These are phyloP conservation scores for Plagiodera versicolora DNA, from an alignment of 2,888 invertebrate genomes.

Conservation along the genomic window DNA sequence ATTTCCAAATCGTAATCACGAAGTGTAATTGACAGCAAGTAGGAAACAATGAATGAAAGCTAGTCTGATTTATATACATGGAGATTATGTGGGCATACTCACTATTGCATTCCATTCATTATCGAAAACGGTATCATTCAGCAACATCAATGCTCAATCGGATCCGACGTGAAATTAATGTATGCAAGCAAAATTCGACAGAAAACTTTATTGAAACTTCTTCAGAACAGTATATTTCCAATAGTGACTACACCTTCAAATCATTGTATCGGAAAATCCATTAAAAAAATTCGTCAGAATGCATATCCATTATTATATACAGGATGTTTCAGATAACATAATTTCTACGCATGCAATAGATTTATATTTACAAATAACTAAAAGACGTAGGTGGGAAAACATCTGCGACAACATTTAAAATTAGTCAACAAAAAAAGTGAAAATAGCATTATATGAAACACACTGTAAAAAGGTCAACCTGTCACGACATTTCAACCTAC, in stretches of 20 bases:
- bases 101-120: too few relatives aligned
- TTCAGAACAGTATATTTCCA: neutral
- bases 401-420: constrained; percentile 23
- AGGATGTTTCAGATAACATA: constrained; percentile 39
- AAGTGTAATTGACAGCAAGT: neutral
- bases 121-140: too few relatives aligned
- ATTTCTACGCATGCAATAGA: constrained; percentile 28
- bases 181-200: neutral
- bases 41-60: neutral
- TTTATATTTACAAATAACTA: constrained; percentile 35
- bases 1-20: neutral
- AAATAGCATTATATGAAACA: constrained; percentile 38
- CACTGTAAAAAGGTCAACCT: constrained; percentile 35
- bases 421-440: constrained; percentile 23
- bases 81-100: neutral
- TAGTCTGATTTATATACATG: neutral
- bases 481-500: constrained; percentile 25
- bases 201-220: neutral
- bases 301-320: constrained; percentile 27
- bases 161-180: too few relatives aligned
- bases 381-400: constrained; percentile 24
- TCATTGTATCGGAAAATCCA: constrained; percentile 32
- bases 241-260: constrained; percentile 23
- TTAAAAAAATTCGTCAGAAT: constrained; percentile 29
- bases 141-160: too few relatives aligned